phyloP scores from a whole-genome alignment of 2,888 invertebrate species.

The Pandemis heparana region DNA sequence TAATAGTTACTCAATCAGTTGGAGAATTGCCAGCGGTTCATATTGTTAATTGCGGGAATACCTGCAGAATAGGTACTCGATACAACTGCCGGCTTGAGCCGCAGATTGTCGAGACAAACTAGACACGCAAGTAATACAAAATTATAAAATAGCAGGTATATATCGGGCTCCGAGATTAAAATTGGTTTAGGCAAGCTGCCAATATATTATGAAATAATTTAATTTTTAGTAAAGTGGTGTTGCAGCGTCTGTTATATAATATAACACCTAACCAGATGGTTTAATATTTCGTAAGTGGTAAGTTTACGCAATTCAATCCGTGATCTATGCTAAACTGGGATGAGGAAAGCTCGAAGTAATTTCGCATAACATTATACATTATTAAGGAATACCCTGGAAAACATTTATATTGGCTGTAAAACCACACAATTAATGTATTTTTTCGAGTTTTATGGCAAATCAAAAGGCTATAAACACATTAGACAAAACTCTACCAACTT shows the following conservation, averaged over 20 bases:
- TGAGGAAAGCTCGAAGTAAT: not conserved
- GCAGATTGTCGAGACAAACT: not conserved
- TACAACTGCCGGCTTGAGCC: not conserved
- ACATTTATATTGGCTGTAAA: not conserved
- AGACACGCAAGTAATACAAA: not conserved
- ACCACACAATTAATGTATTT: not conserved
- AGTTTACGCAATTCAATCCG: not conserved
- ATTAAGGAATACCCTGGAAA: no score
- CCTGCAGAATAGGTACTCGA: constrained; percentile 25
- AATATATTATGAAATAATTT: constrained; percentile 61
- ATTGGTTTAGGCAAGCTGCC: constrained; percentile 66
- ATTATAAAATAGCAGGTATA: constrained; percentile 30
- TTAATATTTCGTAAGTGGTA: not conserved
- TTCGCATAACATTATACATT: not conserved
- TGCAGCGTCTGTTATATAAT: constrained; percentile 48
- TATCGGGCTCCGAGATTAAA: constrained; percentile 46
- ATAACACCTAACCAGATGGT: not conserved
- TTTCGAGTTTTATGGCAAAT: not conserved
- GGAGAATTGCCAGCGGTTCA: constrained; percentile 28
- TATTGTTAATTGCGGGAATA: constrained; percentile 33
- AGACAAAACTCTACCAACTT: not conserved
- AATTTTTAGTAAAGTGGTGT: constrained; percentile 64
- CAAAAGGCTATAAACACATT: not conserved
- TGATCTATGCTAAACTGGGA: not conserved
- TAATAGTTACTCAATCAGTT: constrained; percentile 40